phyloP scores from a whole-genome alignment of 2,113 vertebrate species.

The Scolopax mira region DNA sequence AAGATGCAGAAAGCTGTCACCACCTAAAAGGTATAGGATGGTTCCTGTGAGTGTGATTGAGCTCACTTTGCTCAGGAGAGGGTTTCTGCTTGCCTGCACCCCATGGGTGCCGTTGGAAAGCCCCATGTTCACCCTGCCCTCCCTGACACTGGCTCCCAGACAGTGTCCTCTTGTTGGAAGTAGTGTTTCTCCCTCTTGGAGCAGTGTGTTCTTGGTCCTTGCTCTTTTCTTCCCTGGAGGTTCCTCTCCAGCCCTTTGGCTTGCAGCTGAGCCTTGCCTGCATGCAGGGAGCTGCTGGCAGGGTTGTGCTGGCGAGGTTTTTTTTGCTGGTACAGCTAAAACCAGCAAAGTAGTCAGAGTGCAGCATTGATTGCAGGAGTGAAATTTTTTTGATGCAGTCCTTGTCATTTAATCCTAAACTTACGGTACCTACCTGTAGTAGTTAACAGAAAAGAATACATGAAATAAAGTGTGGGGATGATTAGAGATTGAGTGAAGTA shows the following conservation, averaged over 20 bases:
- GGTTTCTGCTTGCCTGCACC: background rate
- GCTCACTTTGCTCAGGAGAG: background rate
- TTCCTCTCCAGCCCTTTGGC: too few relatives aligned
- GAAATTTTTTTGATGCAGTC: background rate
- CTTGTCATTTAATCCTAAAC: background rate
- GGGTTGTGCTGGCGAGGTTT: fast-evolving
- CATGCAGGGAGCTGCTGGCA: background rate
- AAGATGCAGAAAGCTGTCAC: background rate
- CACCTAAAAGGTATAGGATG: background rate
- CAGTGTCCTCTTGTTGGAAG: background rate
- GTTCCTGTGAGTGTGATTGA: background rate
- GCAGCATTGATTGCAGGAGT: background rate
- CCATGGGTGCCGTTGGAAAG: background rate
- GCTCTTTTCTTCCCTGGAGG: background rate
- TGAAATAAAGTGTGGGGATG: fast-evolving
- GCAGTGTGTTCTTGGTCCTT: fast-evolving
- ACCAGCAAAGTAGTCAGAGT: background rate
- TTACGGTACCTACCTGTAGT: too few relatives aligned
- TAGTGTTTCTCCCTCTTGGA: fast-evolving
- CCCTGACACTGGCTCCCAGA: background rate
- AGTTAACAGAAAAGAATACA: too few relatives aligned
- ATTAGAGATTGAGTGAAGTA: too few relatives aligned
- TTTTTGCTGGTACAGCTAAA: background rate
- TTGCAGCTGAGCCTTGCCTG: background rate
- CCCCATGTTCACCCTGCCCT: background rate